Percentiles rank a stretch among this genome's conserved stretches.
phyloP scores from a whole-genome alignment of 2,797 vertebrate species.

The Phataginus tricuspis region DNA sequence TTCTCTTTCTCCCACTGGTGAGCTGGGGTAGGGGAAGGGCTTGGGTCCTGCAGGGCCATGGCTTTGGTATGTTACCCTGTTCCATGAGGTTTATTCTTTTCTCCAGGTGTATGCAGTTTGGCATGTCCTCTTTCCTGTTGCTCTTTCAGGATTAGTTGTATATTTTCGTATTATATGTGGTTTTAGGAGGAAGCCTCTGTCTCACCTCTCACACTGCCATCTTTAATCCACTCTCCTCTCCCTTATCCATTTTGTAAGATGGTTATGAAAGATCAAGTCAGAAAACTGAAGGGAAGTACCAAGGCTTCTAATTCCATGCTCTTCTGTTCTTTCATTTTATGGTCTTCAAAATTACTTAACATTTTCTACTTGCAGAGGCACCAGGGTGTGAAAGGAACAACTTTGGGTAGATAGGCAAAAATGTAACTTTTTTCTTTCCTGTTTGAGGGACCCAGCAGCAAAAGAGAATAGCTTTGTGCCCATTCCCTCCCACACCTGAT shows the following conservation, averaged over 20 bases:
- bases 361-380: constrained; percentile 43
- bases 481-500: background rate
- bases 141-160: too few relatives aligned
- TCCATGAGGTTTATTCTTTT: too few relatives aligned
- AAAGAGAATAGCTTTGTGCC: constrained; percentile 21
- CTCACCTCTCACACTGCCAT: too few relatives aligned
- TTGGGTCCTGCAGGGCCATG: too few relatives aligned
- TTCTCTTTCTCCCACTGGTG: too few relatives aligned
- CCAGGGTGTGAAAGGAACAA: constrained; percentile 39
- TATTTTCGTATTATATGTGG: too few relatives aligned
- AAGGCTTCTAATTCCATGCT: constrained; percentile 7
- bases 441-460: background rate
- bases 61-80: too few relatives aligned
- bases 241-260: background rate
- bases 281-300: constrained; percentile 12
- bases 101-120: too few relatives aligned
- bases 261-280: background rate
- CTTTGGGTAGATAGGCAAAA: background rate
- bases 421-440: background rate
- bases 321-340: background rate
- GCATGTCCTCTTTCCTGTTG: too few relatives aligned
- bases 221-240: background rate
- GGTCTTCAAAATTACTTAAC: background rate
- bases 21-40: too few relatives aligned
- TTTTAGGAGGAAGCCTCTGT: too few relatives aligned